Percentiles rank a stretch among this genome's conserved stretches.
phyloP scores from a whole-genome alignment of 1,140 invertebrate species.

The Rhyzopertha dominica region DNA sequence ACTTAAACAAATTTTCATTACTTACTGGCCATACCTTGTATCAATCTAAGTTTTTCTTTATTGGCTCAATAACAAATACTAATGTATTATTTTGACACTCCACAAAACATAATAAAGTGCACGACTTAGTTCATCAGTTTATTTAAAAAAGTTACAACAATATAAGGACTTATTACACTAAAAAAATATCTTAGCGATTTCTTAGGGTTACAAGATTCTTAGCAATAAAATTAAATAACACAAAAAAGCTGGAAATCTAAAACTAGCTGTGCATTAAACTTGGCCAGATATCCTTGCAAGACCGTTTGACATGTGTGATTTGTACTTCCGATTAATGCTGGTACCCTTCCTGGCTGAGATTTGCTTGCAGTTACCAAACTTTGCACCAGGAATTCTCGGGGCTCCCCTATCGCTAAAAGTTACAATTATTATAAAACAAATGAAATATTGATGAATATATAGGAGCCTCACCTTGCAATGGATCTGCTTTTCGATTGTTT shows the following conservation, averaged over 20 bases:
- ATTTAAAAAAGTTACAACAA: too few relatives aligned
- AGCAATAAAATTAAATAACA: slow-evolving; percentile 9
- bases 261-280: slow-evolving; percentile 40
- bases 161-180: too few relatives aligned
- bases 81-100: too few relatives aligned
- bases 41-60: too few relatives aligned
- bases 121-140: too few relatives aligned
- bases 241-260: slow-evolving; percentile 19
- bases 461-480: slow-evolving; percentile 45
- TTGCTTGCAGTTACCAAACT: slow-evolving; percentile 59
- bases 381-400: slow-evolving; percentile 66
- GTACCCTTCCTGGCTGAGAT: slow-evolving; percentile 58
- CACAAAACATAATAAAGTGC: too few relatives aligned
- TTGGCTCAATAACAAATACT: too few relatives aligned
- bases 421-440: not conserved
- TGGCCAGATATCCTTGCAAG: slow-evolving; percentile 39
- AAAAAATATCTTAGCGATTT: too few relatives aligned
- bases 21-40: too few relatives aligned
- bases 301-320: slow-evolving; percentile 35
- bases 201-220: too few relatives aligned
- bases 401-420: slow-evolving; percentile 56
- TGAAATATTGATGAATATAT: slow-evolving; percentile 1
- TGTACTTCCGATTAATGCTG: slow-evolving; percentile 42
- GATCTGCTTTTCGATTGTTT: slow-evolving; percentile 67
- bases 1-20: too few relatives aligned